Evolutionary conservation across 1,140 invertebrate species (phyloP).

Genomic region (Drosophila saltans): DNA sequence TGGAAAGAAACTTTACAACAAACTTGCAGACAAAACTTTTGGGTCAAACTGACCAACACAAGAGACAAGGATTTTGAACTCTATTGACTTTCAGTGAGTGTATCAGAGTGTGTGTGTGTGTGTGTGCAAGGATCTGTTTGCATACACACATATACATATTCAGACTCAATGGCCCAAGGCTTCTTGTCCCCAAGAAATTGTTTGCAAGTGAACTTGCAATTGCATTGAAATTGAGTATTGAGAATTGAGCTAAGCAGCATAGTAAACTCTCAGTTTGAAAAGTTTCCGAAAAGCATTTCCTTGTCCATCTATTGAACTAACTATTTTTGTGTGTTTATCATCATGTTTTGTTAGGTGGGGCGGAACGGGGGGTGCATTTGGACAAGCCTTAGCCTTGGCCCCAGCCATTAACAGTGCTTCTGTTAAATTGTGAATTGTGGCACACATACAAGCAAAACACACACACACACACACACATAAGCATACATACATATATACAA

Average conservation of each 20-base stretch:
- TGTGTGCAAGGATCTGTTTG: slow-evolving; percentile 33
- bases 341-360: not conserved
- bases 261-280: slow-evolving; percentile 50
- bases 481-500: slow-evolving; percentile 19
- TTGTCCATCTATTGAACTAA: slow-evolving; percentile 65
- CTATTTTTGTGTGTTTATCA: slow-evolving; percentile 18
- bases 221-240: slow-evolving; percentile 37
- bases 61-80: slow-evolving; percentile 64
- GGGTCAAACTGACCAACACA: slow-evolving; percentile 27
- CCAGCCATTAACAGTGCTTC: slow-evolving; percentile 14
- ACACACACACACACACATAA: not conserved
- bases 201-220: slow-evolving; percentile 24
- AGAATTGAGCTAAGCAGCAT: slow-evolving; percentile 16
- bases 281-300: slow-evolving; percentile 76
- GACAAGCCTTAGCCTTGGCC: slow-evolving; percentile 69
- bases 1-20: slow-evolving; percentile 59
- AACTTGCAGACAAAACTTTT: slow-evolving; percentile 46
- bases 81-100: slow-evolving; percentile 54
- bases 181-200: slow-evolving; percentile 34
- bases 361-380: slow-evolving; percentile 9
- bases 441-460: not conserved
- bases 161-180: slow-evolving; percentile 46
- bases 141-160: slow-evolving; percentile 8
- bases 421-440: slow-evolving; percentile 27
- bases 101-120: slow-evolving; percentile 31